Evolutionary conservation across 2,797 vertebrate genomes (phyloP).

Genomic region (Channa striata): DNA sequence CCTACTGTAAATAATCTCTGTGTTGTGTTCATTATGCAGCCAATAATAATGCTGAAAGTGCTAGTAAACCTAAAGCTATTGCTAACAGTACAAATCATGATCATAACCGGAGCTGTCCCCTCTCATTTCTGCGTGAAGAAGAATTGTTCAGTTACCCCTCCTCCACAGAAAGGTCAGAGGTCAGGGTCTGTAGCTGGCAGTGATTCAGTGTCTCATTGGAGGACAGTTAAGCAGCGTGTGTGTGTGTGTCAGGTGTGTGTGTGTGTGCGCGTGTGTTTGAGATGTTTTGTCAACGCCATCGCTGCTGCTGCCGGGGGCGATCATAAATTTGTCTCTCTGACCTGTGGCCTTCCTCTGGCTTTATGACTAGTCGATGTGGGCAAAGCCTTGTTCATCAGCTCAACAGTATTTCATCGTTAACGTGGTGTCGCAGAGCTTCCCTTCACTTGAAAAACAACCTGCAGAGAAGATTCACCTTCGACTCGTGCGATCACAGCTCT

Average conservation of each 20-base stretch:
- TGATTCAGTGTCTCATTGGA: conserved; percentile 45
- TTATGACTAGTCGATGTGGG: conserved; percentile 41
- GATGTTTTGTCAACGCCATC: background rate
- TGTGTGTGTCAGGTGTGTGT: conserved; percentile 15
- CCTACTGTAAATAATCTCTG: background rate
- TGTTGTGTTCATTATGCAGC: background rate
- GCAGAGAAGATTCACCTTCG: background rate
- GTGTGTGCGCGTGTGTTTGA: conserved; percentile 20
- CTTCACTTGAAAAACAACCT: conserved; percentile 38
- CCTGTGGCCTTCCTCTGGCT: conserved; percentile 41
- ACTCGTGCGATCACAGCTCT: conserved; percentile 4
- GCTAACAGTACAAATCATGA: conserved; percentile 19
- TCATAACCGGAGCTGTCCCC: conserved; percentile 1
- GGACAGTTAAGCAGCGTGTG: background rate
- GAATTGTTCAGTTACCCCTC: conserved; percentile 6
- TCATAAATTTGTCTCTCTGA: conserved; percentile 64
- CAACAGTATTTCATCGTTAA: conserved; percentile 49
- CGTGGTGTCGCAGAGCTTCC: conserved; percentile 11
- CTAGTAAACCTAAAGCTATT: background rate
- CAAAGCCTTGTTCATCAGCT: conserved; percentile 47
- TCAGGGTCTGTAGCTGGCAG: conserved; percentile 42
- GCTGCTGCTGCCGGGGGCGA: conserved; percentile 12
- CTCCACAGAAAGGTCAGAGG: conserved; percentile 39
- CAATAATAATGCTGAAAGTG: conserved; percentile 4
- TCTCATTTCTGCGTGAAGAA: conserved; percentile 16